Evolutionary conservation across 2,797 vertebrate species (phyloP).

Genomic region (Pangasius larnaudii): DNA sequence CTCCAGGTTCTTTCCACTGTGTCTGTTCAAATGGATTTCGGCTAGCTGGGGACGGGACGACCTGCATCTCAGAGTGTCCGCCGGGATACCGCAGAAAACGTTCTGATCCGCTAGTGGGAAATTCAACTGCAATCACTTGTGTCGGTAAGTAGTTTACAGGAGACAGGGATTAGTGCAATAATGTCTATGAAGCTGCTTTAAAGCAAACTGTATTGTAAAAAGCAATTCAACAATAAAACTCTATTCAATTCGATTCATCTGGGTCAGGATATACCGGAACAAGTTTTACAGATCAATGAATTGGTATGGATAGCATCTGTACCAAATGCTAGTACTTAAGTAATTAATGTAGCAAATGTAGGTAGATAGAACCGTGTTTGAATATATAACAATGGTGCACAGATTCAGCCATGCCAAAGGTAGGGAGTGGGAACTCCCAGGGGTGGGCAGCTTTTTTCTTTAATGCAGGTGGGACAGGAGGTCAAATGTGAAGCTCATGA

Average conservation of each 20-base stretch:
- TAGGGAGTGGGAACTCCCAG: too few relatives aligned
- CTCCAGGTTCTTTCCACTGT: conserved; percentile 66
- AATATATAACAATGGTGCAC: not conserved
- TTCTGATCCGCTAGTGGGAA: conserved; percentile 5
- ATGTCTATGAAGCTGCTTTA: not conserved
- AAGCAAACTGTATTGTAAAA: not conserved
- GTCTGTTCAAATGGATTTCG: conserved; percentile 58
- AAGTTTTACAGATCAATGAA: not conserved
- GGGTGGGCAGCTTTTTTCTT: too few relatives aligned
- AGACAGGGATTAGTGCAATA: not conserved
- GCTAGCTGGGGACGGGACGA: conserved; percentile 62
- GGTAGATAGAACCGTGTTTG: not conserved
- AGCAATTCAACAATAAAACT: not conserved
- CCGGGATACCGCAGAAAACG: conserved; percentile 61
- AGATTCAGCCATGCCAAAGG: too few relatives aligned
- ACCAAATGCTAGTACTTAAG: not conserved
- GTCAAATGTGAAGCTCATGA: too few relatives aligned
- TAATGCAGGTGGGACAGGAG: not conserved
- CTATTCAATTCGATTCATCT: not conserved
- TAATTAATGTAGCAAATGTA: not conserved
- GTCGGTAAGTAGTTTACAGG: conserved; percentile 51
- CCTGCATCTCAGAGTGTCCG: conserved; percentile 65
- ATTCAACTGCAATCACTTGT: conserved; percentile 54
- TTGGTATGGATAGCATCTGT: not conserved
- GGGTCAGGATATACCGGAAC: not conserved